Evolutionary conservation across 2,888 invertebrate genomes (phyloP).

Genomic region (Yponomeuta sedellus): DNA sequence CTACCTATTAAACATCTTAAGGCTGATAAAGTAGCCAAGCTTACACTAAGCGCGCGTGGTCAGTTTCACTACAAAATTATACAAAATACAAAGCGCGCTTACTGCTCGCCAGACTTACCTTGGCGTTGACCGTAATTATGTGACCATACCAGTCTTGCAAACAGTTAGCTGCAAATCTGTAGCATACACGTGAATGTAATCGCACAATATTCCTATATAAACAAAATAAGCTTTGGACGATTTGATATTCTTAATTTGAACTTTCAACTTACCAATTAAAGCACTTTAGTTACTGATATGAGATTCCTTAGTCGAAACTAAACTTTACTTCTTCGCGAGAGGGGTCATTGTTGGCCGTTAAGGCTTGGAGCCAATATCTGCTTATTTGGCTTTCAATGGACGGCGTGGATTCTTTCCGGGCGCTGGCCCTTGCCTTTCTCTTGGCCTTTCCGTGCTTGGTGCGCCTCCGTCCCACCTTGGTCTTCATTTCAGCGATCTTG

Average conservation of each 20-base stretch:
- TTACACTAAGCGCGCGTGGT: too few species aligned
- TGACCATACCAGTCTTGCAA: too few species aligned
- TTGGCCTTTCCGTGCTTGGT: slow-evolving; percentile 63
- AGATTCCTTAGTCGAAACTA: slow-evolving; percentile 54
- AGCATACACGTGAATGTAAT: not conserved
- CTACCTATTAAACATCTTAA: too few species aligned
- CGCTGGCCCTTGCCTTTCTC: slow-evolving; percentile 55
- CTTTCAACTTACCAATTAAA: slow-evolving; percentile 35
- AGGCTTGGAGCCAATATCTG: slow-evolving; percentile 79
- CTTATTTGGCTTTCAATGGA: slow-evolving; percentile 88
- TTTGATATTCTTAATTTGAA: slow-evolving; percentile 36
- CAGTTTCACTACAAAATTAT: too few species aligned
- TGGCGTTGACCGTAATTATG: too few species aligned
- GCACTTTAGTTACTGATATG: not conserved
- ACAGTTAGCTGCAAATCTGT: too few species aligned
- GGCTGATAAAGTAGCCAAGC: too few species aligned
- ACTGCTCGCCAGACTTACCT: too few species aligned
- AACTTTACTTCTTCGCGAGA: slow-evolving; percentile 72
- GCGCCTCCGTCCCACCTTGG: slow-evolving; percentile 78
- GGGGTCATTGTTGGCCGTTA: slow-evolving; percentile 75
- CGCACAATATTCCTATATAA: not conserved
- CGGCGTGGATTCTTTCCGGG: slow-evolving; percentile 82
- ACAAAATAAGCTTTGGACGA: slow-evolving; percentile 27
- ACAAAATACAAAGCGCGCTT: too few species aligned
- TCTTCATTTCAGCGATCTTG: slow-evolving; percentile 89